A percentile compares a stretch with the other conserved stretches of the same genome.
Evolutionary conservation across 1,140 invertebrate genomes (phyloP).

Genomic region (Drosophila kanapiae): DNA sequence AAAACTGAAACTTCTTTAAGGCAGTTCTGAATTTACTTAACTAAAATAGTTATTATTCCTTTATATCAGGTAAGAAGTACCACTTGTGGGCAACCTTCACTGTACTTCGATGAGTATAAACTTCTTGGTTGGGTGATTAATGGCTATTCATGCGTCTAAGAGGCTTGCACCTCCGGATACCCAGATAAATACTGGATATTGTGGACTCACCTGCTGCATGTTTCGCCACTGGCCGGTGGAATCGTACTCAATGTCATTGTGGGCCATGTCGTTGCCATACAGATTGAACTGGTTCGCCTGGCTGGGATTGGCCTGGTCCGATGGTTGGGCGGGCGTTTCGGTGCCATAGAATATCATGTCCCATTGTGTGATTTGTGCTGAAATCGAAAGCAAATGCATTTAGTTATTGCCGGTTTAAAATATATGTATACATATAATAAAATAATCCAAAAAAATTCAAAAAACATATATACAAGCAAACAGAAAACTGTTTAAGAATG

Average conservation of each 20-base stretch:
- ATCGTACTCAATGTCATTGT: constrained; percentile 75
- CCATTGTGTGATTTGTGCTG: constrained; percentile 88
- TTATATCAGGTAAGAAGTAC: too few species aligned
- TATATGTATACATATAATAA: not conserved
- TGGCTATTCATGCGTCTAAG: constrained; percentile 27
- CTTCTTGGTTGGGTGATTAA: constrained; percentile 26
- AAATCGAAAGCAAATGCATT: constrained; percentile 10
- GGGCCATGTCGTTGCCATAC: constrained; percentile 70
- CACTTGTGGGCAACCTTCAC: not conserved
- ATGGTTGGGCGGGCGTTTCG: constrained; percentile 87
- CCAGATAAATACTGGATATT: constrained; percentile 1
- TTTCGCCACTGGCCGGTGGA: constrained; percentile 81
- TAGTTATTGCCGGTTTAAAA: constrained; percentile 13
- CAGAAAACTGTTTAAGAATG: constrained; percentile 48
- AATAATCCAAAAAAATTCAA: constrained; percentile 33
- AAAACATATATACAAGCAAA: constrained; percentile 32
- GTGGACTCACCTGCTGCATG: constrained; percentile 80
- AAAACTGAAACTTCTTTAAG: not conserved
- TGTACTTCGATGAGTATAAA: not conserved
- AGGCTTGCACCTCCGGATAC: constrained; percentile 7
- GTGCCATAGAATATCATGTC: constrained; percentile 92
- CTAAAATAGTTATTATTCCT: too few species aligned
- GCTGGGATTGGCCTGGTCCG: constrained; percentile 78
- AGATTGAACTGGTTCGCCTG: constrained; percentile 49
- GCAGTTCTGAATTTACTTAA: not conserved